Evolutionary conservation across 2,797 vertebrate species (phyloP).

Genomic region (Esox lucius): DNA sequence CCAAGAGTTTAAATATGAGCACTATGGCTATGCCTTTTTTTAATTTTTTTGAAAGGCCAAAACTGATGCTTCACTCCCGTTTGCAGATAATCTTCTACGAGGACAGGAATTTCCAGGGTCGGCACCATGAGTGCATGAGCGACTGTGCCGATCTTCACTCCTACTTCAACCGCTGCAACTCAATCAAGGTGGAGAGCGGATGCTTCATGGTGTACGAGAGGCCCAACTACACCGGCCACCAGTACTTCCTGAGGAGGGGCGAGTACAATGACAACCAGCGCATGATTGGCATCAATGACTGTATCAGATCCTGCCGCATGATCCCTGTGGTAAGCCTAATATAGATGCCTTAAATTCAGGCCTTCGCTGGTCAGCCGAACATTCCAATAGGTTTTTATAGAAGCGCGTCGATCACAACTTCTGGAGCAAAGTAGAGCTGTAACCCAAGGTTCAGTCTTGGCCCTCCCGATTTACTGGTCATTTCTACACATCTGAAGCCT

Average conservation of each 20-base stretch:
- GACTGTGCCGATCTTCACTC: constrained; percentile 64
- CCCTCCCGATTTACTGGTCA: background rate
- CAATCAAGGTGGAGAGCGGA: constrained; percentile 63
- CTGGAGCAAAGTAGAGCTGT: background rate
- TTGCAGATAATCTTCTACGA: constrained; percentile 65
- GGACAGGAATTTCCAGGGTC: constrained; percentile 65
- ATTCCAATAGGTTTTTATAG: background rate
- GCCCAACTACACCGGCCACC: constrained; percentile 62
- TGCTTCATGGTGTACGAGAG: constrained; percentile 67
- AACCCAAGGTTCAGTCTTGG: background rate
- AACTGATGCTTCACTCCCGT: background rate
- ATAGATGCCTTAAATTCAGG: background rate
- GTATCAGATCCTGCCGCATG: constrained; percentile 64
- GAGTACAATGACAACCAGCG: constrained; percentile 69
- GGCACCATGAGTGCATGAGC: constrained; percentile 65
- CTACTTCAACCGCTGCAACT: constrained; percentile 69
- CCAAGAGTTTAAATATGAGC: no score
- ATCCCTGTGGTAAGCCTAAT: constrained; percentile 56
- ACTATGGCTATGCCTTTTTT: background rate
- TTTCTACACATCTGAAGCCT: background rate
- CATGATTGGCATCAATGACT: constrained; percentile 63
- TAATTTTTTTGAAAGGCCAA: background rate
- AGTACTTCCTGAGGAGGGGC: constrained; percentile 64
- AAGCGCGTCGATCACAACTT: background rate
- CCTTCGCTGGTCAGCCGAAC: background rate